Evolutionary conservation across 2,113 vertebrate species (phyloP).

Genomic region (Anser cygnoides): DNA sequence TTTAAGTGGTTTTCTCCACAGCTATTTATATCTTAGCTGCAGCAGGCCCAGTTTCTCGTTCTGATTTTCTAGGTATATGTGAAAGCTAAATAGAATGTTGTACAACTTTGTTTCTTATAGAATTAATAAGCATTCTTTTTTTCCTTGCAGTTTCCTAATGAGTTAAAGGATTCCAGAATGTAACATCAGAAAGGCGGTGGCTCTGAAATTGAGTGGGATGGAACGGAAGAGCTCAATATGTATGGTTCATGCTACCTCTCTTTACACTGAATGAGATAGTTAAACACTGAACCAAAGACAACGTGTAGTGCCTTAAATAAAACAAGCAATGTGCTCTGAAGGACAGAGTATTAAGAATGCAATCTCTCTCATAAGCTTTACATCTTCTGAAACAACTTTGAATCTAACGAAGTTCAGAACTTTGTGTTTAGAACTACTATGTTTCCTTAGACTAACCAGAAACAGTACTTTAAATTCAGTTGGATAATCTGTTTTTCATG

Average conservation of each 20-base stretch:
- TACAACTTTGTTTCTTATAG: background rate
- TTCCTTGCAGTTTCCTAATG: conserved; percentile 89
- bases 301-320: conserved; percentile 79
- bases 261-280: conserved; percentile 70
- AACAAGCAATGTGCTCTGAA: conserved; percentile 63
- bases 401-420: conserved; percentile 51
- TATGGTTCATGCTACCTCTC: conserved; percentile 79
- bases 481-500: background rate
- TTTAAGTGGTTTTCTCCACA: background rate
- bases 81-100: background rate
- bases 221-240: conserved; percentile 61
- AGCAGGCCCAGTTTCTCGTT: background rate
- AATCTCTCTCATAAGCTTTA: conserved; percentile 51
- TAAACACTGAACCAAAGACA: conserved; percentile 82
- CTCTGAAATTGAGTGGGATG: conserved; percentile 29
- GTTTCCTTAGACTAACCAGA: conserved; percentile 28
- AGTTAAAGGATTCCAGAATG: conserved; percentile 75
- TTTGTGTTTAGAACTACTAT: background rate
- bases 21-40: background rate
- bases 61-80: background rate
- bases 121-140: background rate
- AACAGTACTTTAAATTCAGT: background rate
- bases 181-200: conserved; percentile 10
- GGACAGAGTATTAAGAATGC: conserved; percentile 68
- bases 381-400: conserved; percentile 44